Evolutionary conservation across 2,113 vertebrate species (phyloP), one percentile per base, ranked within the genome.

Genomic region (Malaclemys terrapin): DNA sequence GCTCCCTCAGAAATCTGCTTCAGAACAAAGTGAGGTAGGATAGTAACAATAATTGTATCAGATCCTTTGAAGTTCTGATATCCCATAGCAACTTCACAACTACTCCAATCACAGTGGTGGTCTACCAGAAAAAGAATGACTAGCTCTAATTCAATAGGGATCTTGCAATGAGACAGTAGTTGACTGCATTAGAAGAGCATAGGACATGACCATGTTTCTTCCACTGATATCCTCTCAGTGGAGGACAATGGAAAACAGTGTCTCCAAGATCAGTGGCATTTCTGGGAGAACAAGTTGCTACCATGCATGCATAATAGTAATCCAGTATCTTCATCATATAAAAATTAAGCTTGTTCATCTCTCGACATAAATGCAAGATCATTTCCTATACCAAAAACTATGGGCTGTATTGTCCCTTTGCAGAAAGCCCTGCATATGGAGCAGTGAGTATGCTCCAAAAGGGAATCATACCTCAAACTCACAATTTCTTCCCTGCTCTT

Each of bases 41-140:
- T 82, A 94, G 83, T 53, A 54, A 78, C 81, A 97, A 65, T 90
- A 91, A 94, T 93, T 84, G 80, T 87, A 80, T 90, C 92, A 93
- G 75, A 75, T 87, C 87, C 81, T 96, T 94, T 95, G 62, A 94
- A 92, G 57, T 54, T 22, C 82, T 89, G 49, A 53, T 93, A 89
- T 92, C 92, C 81, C 87, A 81, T 42, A 85, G 91, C 91, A 93
- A 56, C 87, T 93, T 93, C 80, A 59, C 84, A 91, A 57, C 38
- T 86, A 93, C 52, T 52, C 53, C 91, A 65, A 49, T 75, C 4
- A 0, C 78, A 83, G 82, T 12, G 76, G 84, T 94, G 91, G 87
- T 89, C 62, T 91, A 53, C 72, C 91, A 86, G 90, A 93, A 94
- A 47, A 17, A 57, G 47, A 45, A 82, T 78, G 0, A 56, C 45